These are phyloP conservation scores for Acleris literana DNA, from an alignment of 2,888 invertebrate genomes.

Conservation along the genomic window DNA sequence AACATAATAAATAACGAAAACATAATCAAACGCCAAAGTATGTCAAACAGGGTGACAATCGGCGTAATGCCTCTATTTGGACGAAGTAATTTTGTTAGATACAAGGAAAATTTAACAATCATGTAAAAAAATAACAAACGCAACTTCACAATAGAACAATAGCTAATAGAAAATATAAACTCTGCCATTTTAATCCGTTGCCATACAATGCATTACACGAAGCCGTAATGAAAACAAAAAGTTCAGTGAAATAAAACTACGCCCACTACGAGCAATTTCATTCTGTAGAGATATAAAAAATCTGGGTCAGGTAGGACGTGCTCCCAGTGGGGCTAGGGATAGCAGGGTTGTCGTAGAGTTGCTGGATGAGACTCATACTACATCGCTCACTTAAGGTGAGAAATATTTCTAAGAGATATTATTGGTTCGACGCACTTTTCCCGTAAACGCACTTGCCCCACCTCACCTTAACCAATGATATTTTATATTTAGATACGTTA, in stretches of 20 bases:
- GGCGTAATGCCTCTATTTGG: too few species aligned
- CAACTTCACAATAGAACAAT: conserved; percentile 1
- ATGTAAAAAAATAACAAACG: neutral
- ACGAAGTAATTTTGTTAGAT: too few species aligned
- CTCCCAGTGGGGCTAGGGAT: conserved; percentile 55
- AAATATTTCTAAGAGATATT: too few species aligned
- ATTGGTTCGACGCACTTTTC: too few species aligned
- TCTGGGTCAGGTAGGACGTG: conserved; percentile 72
- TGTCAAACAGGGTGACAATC: too few species aligned
- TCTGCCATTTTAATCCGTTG: conserved; percentile 32
- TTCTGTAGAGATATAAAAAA: conserved; percentile 78
- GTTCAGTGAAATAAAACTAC: conserved; percentile 33
- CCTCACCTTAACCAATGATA: too few species aligned
- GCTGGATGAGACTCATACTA: conserved; percentile 50
- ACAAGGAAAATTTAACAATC: too few species aligned
- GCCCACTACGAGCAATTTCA: conserved; percentile 75
- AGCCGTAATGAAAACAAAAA: conserved; percentile 35
- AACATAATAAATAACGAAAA: too few species aligned
- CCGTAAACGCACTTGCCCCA: too few species aligned
- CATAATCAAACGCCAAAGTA: too few species aligned
- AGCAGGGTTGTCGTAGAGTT: conserved; percentile 42
- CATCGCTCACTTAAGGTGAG: neutral
- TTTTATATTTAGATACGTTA: too few species aligned
- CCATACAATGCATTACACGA: conserved; percentile 12
- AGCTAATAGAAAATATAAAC: conserved; percentile 28